Percentiles rank a stretch among this genome's conserved stretches.
Conservation (phyloP, 2,888 invertebrate genomes). For the Homarus gammarus region DNA sequence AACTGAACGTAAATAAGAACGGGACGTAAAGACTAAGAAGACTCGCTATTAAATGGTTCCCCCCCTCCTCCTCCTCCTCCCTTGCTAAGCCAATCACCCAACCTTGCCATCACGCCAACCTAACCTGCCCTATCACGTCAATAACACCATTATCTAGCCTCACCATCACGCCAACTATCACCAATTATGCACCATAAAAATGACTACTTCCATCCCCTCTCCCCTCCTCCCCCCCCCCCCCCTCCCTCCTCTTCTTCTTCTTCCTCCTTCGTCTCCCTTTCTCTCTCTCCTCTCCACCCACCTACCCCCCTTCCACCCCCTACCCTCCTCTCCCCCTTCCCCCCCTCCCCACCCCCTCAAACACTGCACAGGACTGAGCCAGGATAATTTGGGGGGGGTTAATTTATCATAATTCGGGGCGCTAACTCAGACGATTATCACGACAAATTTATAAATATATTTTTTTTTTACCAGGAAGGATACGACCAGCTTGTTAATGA, state of each 20-base stretch:
- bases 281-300: neutral
- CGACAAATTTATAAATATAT: too few species aligned
- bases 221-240: neutral
- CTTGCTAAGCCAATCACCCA: neutral
- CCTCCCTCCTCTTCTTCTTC: neutral
- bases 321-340: too few species aligned
- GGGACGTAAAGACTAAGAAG: too few species aligned
- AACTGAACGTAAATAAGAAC: neutral
- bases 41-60: too few species aligned
- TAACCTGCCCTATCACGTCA: too few species aligned
- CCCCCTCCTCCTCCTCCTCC: neutral
- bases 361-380: too few species aligned
- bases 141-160: neutral
- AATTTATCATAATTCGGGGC: too few species aligned
- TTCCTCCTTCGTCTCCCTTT: neutral
- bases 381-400: too few species aligned
- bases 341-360: too few species aligned
- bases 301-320: neutral
- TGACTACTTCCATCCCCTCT: neutral
- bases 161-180: conserved; percentile 29
- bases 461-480: too few species aligned
- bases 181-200: conserved; percentile 33
- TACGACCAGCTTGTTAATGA: too few species aligned
- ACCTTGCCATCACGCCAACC: neutral
- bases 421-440: too few species aligned